Evolutionary conservation across 1,140 invertebrate species (phyloP).

Genomic region (Idris sp.): DNA sequence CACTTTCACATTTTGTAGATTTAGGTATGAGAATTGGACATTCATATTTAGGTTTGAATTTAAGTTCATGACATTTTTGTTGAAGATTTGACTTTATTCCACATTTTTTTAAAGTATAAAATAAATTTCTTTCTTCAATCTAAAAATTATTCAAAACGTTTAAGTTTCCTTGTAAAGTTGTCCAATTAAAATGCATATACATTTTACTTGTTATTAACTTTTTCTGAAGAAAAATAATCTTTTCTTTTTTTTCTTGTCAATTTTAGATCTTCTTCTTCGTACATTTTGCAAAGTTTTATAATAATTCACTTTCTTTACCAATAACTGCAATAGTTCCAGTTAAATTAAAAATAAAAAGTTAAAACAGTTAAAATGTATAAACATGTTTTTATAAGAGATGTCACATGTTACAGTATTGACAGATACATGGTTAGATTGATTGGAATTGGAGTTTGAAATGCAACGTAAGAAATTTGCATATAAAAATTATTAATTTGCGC

Average conservation of each 20-base stretch:
- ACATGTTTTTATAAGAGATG: not conserved
- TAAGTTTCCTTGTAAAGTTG: too few relatives aligned
- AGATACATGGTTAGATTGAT: not conserved
- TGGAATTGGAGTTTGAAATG: not conserved
- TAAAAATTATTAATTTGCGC: not conserved
- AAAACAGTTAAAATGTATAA: too few relatives aligned
- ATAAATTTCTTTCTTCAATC: not conserved
- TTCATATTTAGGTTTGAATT: slow-evolving; percentile 1
- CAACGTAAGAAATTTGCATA: not conserved
- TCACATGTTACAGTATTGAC: not conserved
- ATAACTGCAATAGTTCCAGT: too few relatives aligned
- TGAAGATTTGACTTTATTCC: not conserved
- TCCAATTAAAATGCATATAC: too few relatives aligned
- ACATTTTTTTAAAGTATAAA: not conserved
- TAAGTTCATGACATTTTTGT: not conserved
- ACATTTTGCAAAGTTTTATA: too few relatives aligned
- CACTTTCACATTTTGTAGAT: not conserved
- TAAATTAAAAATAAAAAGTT: too few relatives aligned
- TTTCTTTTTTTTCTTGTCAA: too few relatives aligned
- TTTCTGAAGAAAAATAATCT: too few relatives aligned
- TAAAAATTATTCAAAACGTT: not conserved
- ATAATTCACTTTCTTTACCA: too few relatives aligned
- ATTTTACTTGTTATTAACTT: too few relatives aligned
- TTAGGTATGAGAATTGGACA: not conserved
- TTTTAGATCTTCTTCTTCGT: too few relatives aligned